A percentile compares a stretch with the other conserved stretches of the same genome.
These are phyloP conservation scores for Rhopalosiphum maidis DNA, from an alignment of 1,140 invertebrate species.

Conservation along the genomic window DNA sequence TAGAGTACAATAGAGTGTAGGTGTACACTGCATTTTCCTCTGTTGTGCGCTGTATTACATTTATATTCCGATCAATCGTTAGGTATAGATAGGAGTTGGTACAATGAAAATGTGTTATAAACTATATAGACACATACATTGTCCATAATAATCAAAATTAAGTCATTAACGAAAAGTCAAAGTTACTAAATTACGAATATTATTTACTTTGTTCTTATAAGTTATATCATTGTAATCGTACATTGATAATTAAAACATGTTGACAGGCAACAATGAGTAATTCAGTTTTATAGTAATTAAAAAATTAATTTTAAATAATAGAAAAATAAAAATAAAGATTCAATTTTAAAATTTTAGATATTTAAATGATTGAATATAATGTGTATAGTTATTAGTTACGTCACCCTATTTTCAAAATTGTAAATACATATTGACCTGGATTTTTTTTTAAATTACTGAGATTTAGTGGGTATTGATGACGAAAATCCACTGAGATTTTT, in stretches of 20 bases:
- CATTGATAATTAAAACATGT: too few relatives aligned
- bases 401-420: not conserved
- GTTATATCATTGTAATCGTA: too few relatives aligned
- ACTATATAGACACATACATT: not conserved
- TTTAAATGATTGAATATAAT: not conserved
- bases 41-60: not conserved
- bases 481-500: not conserved
- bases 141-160: not conserved
- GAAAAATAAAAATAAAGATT: not conserved
- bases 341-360: not conserved
- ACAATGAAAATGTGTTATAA: not conserved
- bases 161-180: not conserved
- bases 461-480: not conserved
- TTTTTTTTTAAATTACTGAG: not conserved
- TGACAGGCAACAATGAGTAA: too few relatives aligned
- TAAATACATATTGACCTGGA: not conserved
- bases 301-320: too few relatives aligned
- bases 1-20: not conserved
- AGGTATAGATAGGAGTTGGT: not conserved
- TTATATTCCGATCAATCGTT: not conserved
- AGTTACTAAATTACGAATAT: not conserved
- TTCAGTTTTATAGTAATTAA: too few relatives aligned
- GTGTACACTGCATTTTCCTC: not conserved
- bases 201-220: not conserved
- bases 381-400: too few relatives aligned